Percentiles rank a stretch among this genome's conserved stretches.
Evolutionary conservation across 2,888 invertebrate genomes (phyloP).

Genomic region (Drosophila histrio): DNA sequence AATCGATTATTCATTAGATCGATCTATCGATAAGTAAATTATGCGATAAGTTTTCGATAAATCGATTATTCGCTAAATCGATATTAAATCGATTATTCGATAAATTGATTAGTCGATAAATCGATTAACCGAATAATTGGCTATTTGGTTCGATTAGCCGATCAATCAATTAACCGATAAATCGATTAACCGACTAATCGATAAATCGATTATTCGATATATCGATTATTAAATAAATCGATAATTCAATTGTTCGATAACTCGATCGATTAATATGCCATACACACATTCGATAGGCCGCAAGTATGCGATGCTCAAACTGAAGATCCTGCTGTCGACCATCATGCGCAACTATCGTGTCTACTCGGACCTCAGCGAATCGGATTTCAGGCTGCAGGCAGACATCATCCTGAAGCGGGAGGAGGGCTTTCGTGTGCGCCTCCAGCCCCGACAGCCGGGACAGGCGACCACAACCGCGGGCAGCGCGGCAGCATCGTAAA

Average conservation of each 20-base stretch:
- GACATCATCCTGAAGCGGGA: conserved; percentile 91
- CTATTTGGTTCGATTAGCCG: too few relatives aligned
- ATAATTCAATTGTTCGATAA: neutral
- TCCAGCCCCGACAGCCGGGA: conserved; percentile 86
- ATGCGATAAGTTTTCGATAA: neutral
- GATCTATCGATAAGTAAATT: too few relatives aligned
- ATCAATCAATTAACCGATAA: too few relatives aligned
- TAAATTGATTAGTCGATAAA: too few relatives aligned
- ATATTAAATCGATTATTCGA: too few relatives aligned
- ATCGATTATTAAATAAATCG: too few relatives aligned
- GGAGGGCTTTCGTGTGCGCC: conserved; percentile 90
- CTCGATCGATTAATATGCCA: too few relatives aligned
- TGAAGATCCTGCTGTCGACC: conserved; percentile 91
- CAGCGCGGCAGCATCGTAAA: conserved; percentile 57
- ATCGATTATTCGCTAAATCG: too few relatives aligned
- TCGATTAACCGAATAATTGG: too few relatives aligned
- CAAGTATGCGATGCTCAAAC: conserved; percentile 92
- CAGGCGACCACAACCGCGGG: conserved; percentile 42
- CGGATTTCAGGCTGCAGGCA: conserved; percentile 89
- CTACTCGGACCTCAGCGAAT: conserved; percentile 88
- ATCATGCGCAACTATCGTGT: conserved; percentile 90
- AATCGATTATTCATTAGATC: neutral
- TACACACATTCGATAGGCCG: conserved; percentile 87
- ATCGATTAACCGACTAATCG: too few relatives aligned
- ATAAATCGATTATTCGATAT: neutral